Base-by-base conservation (phyloP, 2,888 invertebrate genomes). In the Tetragnatha montana region DNA sequence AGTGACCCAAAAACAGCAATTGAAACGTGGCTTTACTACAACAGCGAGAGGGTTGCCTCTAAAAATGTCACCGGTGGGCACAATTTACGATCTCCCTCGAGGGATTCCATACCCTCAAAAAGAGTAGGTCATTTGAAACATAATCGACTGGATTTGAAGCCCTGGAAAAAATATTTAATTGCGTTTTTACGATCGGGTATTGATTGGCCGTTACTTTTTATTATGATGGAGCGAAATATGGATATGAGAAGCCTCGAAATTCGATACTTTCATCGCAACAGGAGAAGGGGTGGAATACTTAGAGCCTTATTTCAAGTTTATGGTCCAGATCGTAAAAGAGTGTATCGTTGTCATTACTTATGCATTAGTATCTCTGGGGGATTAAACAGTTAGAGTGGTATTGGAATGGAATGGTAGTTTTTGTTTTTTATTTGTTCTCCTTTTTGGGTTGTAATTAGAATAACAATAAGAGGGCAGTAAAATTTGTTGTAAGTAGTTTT, bases 91-190 rank as follows among this genome's bases (percentile, higher is more conserved):
- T 10, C 49, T 47, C 82, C 82, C n/a, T 60, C 6, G 8, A 0
- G 73, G 74, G n/a, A 82, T 22, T 21, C 35, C 8, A 19, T 60
- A 60, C 14, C 51, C 14, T 49, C 78, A 0, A 1, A 50, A 22
- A 51, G 50, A 21, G 22, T 7, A 84, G 21, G 68, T 21, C 22
- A 70, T 68, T n/a, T 68, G 21, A 76, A 84, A 69, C 12, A 51
- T 70, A 60, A 76, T 84, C 75, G 75, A 84, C 75, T n/a, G 7
- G 84, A 10, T 84, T 84, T 76, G 35, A 76, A 47, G 21, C 19
- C 75, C 8, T 21, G 21, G 19, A 78, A 76, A 83, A 84, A 84
- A 70, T 84, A 84, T 84, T 84, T 84, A 84, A 84, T 84, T 84
- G 84, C 84, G 69, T 50, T 84, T 84, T 84, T 75, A 84, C 51